Conservation (phyloP, 1,140 invertebrate genomes). For the Diorhabda elongata region DNA sequence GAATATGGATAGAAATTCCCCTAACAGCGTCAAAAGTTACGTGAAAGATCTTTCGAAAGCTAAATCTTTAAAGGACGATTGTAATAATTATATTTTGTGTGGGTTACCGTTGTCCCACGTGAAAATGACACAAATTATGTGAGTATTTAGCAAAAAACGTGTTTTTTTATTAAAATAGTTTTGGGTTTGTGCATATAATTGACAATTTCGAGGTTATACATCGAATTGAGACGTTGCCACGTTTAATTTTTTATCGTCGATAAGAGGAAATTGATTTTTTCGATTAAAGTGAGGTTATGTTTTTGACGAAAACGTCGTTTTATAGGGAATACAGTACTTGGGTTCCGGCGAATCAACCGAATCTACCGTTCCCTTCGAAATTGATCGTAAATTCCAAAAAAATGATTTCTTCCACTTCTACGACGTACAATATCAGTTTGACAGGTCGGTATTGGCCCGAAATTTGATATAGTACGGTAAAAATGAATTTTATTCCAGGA, state of each 20-base stretch:
- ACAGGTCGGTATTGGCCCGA: background rate
- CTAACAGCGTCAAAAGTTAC: constrained; percentile 44
- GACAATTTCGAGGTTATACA: too few species aligned
- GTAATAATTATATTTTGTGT: constrained; percentile 51
- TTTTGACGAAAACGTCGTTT: background rate
- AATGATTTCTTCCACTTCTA: background rate
- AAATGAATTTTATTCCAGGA: background rate
- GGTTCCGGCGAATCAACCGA: background rate
- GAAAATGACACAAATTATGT: constrained; percentile 49
- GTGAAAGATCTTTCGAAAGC: constrained; percentile 45
- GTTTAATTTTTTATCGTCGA: background rate
- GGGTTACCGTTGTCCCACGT: constrained; percentile 55
- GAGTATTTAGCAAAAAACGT: constrained; percentile 22
- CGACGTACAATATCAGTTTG: background rate
- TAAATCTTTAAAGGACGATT: constrained; percentile 44
- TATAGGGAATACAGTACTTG: constrained; percentile 4
- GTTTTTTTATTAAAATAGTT: background rate
- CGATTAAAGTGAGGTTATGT: background rate
- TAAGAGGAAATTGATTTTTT: background rate
- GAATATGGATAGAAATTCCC: constrained; percentile 53
- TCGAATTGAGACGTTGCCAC: background rate
- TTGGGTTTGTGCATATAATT: background rate
- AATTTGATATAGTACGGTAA: too few species aligned
- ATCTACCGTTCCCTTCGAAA: background rate
- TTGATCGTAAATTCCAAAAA: constrained; percentile 12